Conservation (phyloP, 2,113 vertebrate species). For the Corythornis vintsioides region DNA sequence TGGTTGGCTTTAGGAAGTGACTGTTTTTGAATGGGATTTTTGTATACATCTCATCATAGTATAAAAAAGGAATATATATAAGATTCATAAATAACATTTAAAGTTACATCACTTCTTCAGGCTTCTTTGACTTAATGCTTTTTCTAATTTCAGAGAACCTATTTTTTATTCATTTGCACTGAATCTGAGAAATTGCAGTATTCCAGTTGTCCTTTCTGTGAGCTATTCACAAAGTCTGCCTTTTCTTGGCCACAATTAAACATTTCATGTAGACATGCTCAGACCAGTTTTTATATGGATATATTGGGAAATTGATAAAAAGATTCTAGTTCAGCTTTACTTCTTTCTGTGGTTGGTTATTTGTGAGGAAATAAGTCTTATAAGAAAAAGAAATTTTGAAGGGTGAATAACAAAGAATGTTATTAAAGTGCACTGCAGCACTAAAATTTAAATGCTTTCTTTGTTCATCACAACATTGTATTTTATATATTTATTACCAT, state of each 20-base stretch:
- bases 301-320: background rate
- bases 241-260: background rate
- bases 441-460: background rate
- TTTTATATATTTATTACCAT: background rate
- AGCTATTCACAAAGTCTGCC: background rate
- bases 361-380: background rate
- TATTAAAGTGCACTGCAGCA: background rate
- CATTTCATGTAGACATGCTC: background rate
- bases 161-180: background rate
- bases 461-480: background rate
- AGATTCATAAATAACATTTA: background rate
- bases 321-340: background rate
- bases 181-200: background rate
- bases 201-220: background rate
- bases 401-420: background rate
- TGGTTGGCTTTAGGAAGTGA: background rate
- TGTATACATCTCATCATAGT: fast-evolving
- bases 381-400: background rate
- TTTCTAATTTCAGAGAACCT: background rate
- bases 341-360: background rate
- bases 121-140: background rate
- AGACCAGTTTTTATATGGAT: background rate
- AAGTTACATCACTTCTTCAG: background rate
- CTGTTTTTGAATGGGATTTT: background rate
- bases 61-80: background rate